Conservation (phyloP, 2,888 invertebrate species). For the Drosophila anomelani region DNA sequence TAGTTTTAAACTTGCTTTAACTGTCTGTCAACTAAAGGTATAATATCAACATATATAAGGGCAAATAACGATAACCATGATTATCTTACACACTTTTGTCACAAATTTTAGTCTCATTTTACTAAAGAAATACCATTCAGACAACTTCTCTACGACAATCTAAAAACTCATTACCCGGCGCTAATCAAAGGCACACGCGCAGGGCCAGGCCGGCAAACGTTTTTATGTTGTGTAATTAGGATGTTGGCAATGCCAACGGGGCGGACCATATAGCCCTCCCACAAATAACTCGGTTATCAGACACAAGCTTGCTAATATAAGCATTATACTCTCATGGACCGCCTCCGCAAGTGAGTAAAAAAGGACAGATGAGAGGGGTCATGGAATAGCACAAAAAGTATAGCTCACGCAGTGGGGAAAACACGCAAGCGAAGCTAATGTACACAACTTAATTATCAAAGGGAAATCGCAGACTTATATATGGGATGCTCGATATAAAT, state of each 20-base stretch:
- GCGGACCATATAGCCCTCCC: slow-evolving; percentile 31
- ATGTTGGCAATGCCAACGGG: slow-evolving; percentile 41
- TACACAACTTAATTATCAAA: slow-evolving; percentile 68
- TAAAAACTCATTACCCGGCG: slow-evolving; percentile 44
- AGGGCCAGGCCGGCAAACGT: slow-evolving; percentile 33
- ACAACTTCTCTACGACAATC: slow-evolving; percentile 30
- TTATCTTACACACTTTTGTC: slow-evolving; percentile 11
- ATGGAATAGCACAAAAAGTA: not conserved
- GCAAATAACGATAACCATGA: slow-evolving; percentile 14
- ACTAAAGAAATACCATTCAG: slow-evolving; percentile 10
- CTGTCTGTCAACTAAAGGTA: too few species aligned
- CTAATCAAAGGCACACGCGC: slow-evolving; percentile 50
- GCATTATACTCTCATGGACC: slow-evolving; percentile 37
- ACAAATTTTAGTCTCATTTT: slow-evolving; percentile 18
- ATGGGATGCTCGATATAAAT: slow-evolving; percentile 54
- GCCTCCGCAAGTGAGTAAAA: slow-evolving; percentile 25
- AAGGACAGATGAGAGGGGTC: slow-evolving; percentile 10
- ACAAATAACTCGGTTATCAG: slow-evolving; percentile 57
- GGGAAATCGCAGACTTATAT: slow-evolving; percentile 50
- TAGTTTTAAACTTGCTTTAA: not conserved
- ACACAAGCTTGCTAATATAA: slow-evolving; percentile 60
- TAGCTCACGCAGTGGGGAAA: slow-evolving; percentile 32
- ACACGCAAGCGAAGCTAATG: slow-evolving; percentile 53
- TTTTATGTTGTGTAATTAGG: slow-evolving; percentile 49
- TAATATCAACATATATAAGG: slow-evolving; percentile 11